Evolutionary conservation across 2,888 invertebrate genomes (phyloP).

Genomic region (Lagria hirta): DNA sequence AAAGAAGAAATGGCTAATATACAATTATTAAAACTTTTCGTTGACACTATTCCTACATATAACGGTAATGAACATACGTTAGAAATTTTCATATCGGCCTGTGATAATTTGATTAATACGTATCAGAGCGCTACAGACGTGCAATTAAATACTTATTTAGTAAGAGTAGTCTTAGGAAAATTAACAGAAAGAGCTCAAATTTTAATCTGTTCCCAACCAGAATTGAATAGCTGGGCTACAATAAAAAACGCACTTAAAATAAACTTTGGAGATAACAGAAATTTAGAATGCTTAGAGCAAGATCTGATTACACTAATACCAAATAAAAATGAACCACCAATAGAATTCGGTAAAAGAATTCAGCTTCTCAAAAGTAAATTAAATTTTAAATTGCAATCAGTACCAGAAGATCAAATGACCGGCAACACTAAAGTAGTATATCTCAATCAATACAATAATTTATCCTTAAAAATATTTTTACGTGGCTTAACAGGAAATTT

Average conservation of each 20-base stretch:
- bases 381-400: slow-evolving; percentile 11
- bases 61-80: no score
- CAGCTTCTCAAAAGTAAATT: slow-evolving; percentile 15
- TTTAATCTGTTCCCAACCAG: slow-evolving; percentile 12
- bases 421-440: slow-evolving; percentile 9
- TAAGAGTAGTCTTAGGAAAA: no score
- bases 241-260: slow-evolving; percentile 16
- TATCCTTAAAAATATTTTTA: slow-evolving; percentile 17
- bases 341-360: slow-evolving; percentile 21
- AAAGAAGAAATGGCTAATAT: no score
- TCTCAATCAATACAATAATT: slow-evolving; percentile 14
- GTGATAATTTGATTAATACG: no score
- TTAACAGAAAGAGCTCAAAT: slow-evolving; percentile 15
- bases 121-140: no score
- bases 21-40: no score
- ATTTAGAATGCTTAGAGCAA: slow-evolving; percentile 20
- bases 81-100: no score
- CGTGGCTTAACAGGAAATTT: slow-evolving; percentile 10
- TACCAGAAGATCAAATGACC: no score
- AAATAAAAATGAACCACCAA: slow-evolving; percentile 7
- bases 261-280: slow-evolving; percentile 25
- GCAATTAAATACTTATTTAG: no score
- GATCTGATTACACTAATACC: slow-evolving; percentile 11
- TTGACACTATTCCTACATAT: no score
- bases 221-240: slow-evolving; percentile 8